Evolutionary conservation across 2,113 vertebrate species (phyloP).

Genomic region (Platysternon megacephalum): DNA sequence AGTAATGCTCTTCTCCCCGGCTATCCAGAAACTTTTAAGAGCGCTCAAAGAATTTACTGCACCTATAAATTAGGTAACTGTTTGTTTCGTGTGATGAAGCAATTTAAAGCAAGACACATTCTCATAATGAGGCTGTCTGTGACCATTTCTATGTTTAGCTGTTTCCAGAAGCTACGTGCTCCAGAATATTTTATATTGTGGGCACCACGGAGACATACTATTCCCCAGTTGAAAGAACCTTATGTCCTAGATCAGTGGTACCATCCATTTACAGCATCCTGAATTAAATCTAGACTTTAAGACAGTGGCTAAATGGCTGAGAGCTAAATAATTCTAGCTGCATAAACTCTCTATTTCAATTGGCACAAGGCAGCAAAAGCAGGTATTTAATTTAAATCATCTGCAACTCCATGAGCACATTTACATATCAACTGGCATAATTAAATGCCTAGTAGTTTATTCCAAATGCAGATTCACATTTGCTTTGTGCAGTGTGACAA

Average conservation of each 20-base stretch:
- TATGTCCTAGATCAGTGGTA: not conserved
- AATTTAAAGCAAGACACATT: not conserved
- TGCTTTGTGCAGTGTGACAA: not conserved
- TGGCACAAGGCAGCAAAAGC: not conserved
- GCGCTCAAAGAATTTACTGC: not conserved
- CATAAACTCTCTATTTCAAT: not conserved
- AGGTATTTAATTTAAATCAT: not conserved
- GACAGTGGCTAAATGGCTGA: rapidly evolving
- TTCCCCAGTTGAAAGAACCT: not conserved
- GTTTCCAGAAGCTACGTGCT: not conserved
- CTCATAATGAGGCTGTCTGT: not conserved
- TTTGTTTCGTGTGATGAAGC: not conserved
- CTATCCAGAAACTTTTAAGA: not conserved
- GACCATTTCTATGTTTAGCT: not conserved
- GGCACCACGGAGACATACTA: not conserved
- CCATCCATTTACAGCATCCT: not conserved
- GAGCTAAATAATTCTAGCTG: not conserved
- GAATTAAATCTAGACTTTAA: not conserved
- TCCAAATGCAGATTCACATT: not conserved
- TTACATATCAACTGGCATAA: not conserved
- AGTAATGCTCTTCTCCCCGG: not conserved
- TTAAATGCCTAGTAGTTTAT: not conserved
- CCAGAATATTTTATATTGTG: not conserved
- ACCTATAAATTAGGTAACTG: not conserved
- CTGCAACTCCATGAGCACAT: not conserved